Percentiles rank a stretch among this genome's conserved stretches.
phyloP scores from a whole-genome alignment of 2,797 vertebrate species.

The Rhinoraja longicauda region DNA sequence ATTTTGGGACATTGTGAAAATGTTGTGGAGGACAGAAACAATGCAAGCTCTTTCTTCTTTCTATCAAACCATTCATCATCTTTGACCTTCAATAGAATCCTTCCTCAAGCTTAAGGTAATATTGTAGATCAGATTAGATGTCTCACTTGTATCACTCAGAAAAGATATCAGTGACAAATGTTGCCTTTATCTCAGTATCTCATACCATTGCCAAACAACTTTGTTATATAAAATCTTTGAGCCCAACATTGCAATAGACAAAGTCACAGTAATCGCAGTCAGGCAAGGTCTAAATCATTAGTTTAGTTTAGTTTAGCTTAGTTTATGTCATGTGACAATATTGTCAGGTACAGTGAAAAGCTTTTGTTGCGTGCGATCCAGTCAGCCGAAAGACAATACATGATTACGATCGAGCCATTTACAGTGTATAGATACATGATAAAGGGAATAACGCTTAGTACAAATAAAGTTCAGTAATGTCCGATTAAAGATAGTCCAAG shows the following conservation, averaged over 20 bases:
- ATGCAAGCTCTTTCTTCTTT: not conserved
- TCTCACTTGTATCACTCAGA: not conserved
- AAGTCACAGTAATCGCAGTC: not conserved
- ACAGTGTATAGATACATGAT: too few relatives aligned
- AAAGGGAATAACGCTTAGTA: too few relatives aligned
- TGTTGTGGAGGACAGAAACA: not conserved
- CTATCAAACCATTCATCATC: not conserved
- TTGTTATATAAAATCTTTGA: conserved; percentile 6
- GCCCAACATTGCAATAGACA: not conserved
- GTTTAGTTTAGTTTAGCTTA: too few relatives aligned
- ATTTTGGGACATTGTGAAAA: not conserved
- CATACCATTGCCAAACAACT: not conserved
- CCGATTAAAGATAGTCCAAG: too few relatives aligned
- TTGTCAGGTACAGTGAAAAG: too few relatives aligned
- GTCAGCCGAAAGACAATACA: too few relatives aligned
- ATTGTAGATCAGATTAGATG: not conserved
- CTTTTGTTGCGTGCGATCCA: too few relatives aligned
- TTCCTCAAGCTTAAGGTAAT: not conserved
- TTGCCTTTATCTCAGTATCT: not conserved
- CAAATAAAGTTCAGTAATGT: too few relatives aligned
- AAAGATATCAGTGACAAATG: not conserved
- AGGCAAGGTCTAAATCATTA: not conserved
- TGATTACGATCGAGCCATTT: too few relatives aligned
- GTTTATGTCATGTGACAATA: too few relatives aligned
- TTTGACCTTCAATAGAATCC: conserved; percentile 9